Conservation (phyloP, 2,797 vertebrate genomes). For the Pipistrellus nathusii region DNA sequence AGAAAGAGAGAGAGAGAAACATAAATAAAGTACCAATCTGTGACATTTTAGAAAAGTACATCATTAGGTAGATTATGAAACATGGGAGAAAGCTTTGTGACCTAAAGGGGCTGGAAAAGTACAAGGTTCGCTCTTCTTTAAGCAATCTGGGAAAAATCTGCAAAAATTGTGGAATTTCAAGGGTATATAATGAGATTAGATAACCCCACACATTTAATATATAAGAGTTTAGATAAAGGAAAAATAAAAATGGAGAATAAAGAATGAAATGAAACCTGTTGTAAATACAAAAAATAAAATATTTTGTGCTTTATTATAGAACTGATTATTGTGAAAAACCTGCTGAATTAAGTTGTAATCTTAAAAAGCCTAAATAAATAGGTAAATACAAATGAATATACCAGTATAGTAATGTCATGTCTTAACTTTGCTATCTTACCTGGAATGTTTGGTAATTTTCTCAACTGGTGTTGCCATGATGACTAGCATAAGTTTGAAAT, state of each 20-base stretch:
- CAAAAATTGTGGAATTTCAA: not conserved
- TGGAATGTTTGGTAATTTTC: constrained; percentile 8
- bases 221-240: not conserved
- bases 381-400: constrained; percentile 5
- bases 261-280: not conserved
- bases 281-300: not conserved
- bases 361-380: constrained; percentile 36
- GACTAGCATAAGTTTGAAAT: constrained; percentile 37
- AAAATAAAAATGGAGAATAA: not conserved
- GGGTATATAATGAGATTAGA: not conserved
- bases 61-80: not conserved
- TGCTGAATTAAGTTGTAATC: not conserved
- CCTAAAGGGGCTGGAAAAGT: not conserved
- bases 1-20: not conserved
- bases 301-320: constrained; percentile 10
- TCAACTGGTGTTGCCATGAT: not conserved
- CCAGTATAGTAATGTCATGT: not conserved
- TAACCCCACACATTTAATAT: not conserved
- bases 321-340: not conserved
- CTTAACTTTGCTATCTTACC: not conserved
- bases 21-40: not conserved
- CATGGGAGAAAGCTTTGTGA: not conserved
- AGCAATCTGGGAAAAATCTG: not conserved
- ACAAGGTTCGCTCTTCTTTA: not conserved
- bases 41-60: not conserved